Percentiles rank a stretch among this genome's conserved stretches.
Conservation (phyloP, 2,797 vertebrate genomes). For the Notolabrus celidotus region DNA sequence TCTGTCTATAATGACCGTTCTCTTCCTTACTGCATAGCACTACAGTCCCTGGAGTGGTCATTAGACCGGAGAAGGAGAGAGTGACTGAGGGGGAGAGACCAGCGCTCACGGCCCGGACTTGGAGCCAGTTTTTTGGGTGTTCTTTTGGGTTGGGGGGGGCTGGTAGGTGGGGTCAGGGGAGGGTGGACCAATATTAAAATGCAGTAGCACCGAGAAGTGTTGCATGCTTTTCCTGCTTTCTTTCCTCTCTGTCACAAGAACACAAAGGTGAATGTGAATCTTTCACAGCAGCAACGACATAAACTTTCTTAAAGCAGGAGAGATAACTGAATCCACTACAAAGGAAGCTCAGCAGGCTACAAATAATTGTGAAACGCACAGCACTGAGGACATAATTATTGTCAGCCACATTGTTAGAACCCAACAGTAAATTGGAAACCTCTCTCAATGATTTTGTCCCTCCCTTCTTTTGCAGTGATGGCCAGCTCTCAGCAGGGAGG, state of each 20-base stretch:
- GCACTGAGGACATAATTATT: neutral
- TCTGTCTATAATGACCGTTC: conserved; percentile 86
- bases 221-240: conserved; percentile 17
- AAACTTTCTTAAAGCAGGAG: neutral
- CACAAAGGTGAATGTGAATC: conserved; percentile 36
- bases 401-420: neutral
- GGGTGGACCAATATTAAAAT: conserved; percentile 51
- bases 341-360: conserved; percentile 5
- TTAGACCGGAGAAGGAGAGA: conserved; percentile 80
- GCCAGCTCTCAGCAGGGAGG: conserved; percentile 69
- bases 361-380: neutral
- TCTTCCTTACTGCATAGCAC: conserved; percentile 73
- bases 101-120: conserved; percentile 67
- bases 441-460: conserved; percentile 29
- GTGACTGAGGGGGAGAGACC: conserved; percentile 72
- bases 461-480: conserved; percentile 29
- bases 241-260: conserved; percentile 32
- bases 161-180: conserved; percentile 39
- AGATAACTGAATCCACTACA: conserved; percentile 4
- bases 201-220: conserved; percentile 51
- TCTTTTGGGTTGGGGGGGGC: conserved; percentile 33
- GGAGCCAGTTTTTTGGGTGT: conserved; percentile 62
- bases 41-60: conserved; percentile 86
- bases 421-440: conserved; percentile 17
- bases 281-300: neutral